Conservation (phyloP, 2,113 vertebrate species). For the Anguilla japonica region DNA sequence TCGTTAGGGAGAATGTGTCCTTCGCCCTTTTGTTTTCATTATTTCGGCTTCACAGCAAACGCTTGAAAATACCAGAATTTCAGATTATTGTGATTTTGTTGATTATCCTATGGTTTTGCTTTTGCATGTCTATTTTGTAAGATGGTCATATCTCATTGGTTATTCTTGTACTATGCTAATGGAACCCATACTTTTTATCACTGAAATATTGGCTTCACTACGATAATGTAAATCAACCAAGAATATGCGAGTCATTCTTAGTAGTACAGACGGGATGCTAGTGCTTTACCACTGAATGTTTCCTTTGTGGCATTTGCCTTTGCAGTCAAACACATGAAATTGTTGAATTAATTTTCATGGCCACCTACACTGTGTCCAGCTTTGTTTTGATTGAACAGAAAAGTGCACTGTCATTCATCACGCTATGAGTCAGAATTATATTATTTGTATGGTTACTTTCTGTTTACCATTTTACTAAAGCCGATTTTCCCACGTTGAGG, state of each 20-base stretch:
- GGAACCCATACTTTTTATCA: neutral
- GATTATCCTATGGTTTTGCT: neutral
- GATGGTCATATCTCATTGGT: too few species aligned
- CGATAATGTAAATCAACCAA: too few species aligned
- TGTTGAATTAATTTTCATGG: neutral
- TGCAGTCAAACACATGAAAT: neutral
- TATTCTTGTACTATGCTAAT: too few species aligned
- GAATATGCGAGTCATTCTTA: too few species aligned
- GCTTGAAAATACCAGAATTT: neutral
- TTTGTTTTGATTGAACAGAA: neutral
- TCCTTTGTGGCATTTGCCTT: neutral
- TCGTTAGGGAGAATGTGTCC: neutral
- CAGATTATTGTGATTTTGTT: neutral
- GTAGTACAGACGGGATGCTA: too few species aligned
- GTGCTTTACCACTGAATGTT: neutral
- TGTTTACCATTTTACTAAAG: conserved; percentile 40
- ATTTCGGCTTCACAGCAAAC: neutral
- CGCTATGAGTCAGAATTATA: neutral
- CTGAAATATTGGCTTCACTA: neutral
- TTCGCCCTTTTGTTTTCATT: neutral
- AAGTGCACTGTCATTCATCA: neutral
- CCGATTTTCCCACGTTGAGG: conserved; percentile 32
- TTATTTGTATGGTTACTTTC: neutral
- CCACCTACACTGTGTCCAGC: neutral
- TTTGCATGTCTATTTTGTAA: neutral